phyloP scores from a whole-genome alignment of 2,888 invertebrate genomes.

The Glyphotaelius pellucidus region DNA sequence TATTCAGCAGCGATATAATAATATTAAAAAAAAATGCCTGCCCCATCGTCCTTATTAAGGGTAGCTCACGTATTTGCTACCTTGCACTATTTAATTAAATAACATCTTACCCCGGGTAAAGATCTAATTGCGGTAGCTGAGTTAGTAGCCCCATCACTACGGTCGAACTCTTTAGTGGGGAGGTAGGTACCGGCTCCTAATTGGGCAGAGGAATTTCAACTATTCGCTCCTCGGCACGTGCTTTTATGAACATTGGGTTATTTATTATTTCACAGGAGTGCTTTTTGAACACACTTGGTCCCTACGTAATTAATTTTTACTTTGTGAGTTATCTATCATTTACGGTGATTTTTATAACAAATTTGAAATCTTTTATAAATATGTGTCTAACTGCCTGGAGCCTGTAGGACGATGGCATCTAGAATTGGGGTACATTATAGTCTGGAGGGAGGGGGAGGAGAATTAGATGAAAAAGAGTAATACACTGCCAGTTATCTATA shows the following conservation, averaged over 20 bases:
- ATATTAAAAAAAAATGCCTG: slow-evolving; percentile 9
- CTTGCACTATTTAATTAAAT: slow-evolving; percentile 48
- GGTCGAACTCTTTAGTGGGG: background rate
- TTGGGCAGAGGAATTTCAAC: slow-evolving; percentile 31
- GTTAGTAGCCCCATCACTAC: slow-evolving; percentile 7
- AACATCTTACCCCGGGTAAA: slow-evolving; percentile 42
- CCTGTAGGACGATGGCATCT: too few relatives aligned
- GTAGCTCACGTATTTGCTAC: slow-evolving; percentile 46
- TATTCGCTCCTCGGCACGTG: slow-evolving; percentile 28
- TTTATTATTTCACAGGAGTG: background rate
- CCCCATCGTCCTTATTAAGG: background rate
- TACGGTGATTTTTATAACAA: background rate
- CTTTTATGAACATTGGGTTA: slow-evolving; percentile 5
- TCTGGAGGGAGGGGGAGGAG: too few relatives aligned
- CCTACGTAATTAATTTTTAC: background rate
- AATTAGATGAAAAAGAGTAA: too few relatives aligned
- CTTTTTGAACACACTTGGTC: background rate
- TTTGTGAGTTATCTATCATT: background rate
- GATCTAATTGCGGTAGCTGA: slow-evolving; percentile 40
- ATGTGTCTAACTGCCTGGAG: too few relatives aligned
- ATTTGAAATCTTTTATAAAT: background rate
- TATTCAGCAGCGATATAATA: background rate
- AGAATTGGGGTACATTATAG: too few relatives aligned
- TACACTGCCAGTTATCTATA: too few relatives aligned
- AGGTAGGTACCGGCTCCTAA: slow-evolving; percentile 6